Base-by-base conservation (phyloP, 2,797 vertebrate species). In the Botia kubotai region DNA sequence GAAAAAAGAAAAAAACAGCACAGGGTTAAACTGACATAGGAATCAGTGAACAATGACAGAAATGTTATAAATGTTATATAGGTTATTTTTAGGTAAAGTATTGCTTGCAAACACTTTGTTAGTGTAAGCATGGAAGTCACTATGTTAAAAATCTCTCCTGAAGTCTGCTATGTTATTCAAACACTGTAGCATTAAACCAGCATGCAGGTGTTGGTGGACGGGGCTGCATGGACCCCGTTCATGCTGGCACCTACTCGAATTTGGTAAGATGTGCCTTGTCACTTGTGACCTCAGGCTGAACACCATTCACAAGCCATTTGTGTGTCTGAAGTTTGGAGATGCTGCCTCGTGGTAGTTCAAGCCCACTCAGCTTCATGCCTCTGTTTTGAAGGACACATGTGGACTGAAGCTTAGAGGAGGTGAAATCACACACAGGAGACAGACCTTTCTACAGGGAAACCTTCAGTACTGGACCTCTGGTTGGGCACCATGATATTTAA, bases 261-360 rank as follows among this genome's bases (percentile, higher is more conserved):
- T 91, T 93, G 72, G 93, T 94, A 77, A 95, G 93, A 5, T 91
- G 90, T 3, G 89, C 93, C 82, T 93, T 94, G 89, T 95, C 94
- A 16, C 91, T 91, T 60, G 90, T 94, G 87, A 93, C 86, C 66
- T 93, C 94, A 29, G 86, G 83, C 71, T 89, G 86, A 63, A 46
- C 60, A 36, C 81, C 82, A 57, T 81, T 87, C 48, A 81, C 79
- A 53, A 78, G 80, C 7, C 50, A 81, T 6, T 91, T 91, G 68
- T 87, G 87, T 55, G 75, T 67, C 77, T 92, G 92, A 14, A 83
- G 83, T 71, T 90, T 87, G 57, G 87, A 81, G 74, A 92, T 69
- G 75, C 90, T 92, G 73, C 87, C 87, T 69, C 89, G 86, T 0
- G 85, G 88, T 53, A 89, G 86, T 3, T 86, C 83, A 11, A 94